A percentile compares a stretch with the other conserved stretches of the same genome.
Evolutionary conservation across 2,888 invertebrate genomes (phyloP).

Genomic region (Anthrax anthrax): DNA sequence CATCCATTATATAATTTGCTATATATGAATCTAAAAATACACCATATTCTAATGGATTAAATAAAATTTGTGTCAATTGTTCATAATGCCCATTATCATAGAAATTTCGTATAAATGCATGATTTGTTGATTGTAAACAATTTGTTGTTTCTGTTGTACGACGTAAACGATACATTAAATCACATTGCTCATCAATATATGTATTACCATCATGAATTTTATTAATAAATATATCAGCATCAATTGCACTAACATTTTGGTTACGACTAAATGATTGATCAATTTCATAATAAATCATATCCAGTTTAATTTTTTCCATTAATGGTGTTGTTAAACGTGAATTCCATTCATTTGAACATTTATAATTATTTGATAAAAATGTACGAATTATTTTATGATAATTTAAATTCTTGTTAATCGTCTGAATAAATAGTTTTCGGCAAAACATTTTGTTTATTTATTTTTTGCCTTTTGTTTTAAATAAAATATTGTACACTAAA

Average conservation of each 20-base stretch:
- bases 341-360: slow-evolving; percentile 57
- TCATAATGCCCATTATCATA: slow-evolving; percentile 32
- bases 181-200: slow-evolving; percentile 56
- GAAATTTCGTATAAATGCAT: slow-evolving; percentile 58
- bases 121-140: slow-evolving; percentile 63
- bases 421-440: slow-evolving; percentile 1
- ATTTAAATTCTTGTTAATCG: too few relatives aligned
- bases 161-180: slow-evolving; percentile 56
- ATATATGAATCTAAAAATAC: slow-evolving; percentile 74
- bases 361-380: slow-evolving; percentile 57
- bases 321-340: slow-evolving; percentile 45
- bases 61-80: slow-evolving; percentile 55
- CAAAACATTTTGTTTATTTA: too few relatives aligned
- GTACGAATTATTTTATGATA: slow-evolving; percentile 27
- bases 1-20: slow-evolving; percentile 67
- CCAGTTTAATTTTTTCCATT: slow-evolving; percentile 46
- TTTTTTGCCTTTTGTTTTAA: too few relatives aligned
- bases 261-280: slow-evolving; percentile 49
- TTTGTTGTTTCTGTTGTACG: slow-evolving; percentile 54
- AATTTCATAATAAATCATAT: slow-evolving; percentile 54
- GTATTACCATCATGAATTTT: slow-evolving; percentile 40
- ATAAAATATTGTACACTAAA: too few relatives aligned
- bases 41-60: slow-evolving; percentile 76
- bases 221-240: slow-evolving; percentile 72
- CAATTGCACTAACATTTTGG: slow-evolving; percentile 56